phyloP scores from a whole-genome alignment of 2,888 invertebrate genomes.

The Hyles lineata region DNA sequence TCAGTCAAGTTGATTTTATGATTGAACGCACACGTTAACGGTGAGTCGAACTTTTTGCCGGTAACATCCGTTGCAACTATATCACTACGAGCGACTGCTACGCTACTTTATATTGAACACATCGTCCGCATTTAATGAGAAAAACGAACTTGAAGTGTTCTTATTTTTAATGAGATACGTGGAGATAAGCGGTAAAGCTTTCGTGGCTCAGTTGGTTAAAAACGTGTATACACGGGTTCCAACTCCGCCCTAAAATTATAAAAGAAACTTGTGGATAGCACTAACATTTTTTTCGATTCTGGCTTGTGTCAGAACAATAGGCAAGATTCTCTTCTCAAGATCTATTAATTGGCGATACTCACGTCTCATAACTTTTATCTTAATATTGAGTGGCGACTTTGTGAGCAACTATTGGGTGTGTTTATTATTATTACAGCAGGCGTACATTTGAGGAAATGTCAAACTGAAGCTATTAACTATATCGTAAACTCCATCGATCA shows the following conservation, averaged over 20 bases:
- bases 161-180: not conserved
- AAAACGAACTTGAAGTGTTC: not conserved
- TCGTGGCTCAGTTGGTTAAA: no score
- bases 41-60: conserved; percentile 44
- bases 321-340: no score
- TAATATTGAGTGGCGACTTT: not conserved
- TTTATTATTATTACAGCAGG: no score
- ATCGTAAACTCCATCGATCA: no score
- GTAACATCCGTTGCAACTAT: conserved; percentile 30
- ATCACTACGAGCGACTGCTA: not conserved
- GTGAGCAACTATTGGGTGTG: no score
- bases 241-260: no score
- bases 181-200: no score
- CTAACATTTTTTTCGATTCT: not conserved
- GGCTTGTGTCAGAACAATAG: no score
- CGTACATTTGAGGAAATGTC: no score
- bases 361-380: not conserved
- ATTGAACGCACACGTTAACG: conserved; percentile 51
- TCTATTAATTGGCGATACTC: no score
- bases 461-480: no score
- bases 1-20: conserved; percentile 47
- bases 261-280: not conserved
- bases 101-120: not conserved
- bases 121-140: not conserved
- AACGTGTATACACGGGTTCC: no score